Evolutionary conservation across 2,113 vertebrate genomes (phyloP).

Genomic region (Macrotus californicus): DNA sequence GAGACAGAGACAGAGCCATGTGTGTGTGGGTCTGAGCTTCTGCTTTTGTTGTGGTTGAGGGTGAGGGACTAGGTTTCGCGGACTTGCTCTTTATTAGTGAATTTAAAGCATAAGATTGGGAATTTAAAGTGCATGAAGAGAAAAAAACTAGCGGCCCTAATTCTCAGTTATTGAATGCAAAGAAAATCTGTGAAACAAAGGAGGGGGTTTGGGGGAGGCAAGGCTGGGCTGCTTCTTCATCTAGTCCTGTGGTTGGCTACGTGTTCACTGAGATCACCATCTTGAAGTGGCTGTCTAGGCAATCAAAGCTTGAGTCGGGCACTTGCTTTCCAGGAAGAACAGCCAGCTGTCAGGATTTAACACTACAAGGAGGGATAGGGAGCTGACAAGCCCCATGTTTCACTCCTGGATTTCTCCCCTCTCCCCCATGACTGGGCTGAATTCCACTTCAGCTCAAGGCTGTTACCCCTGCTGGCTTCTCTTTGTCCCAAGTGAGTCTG

Average conservation of each 20-base stretch:
- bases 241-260: background rate
- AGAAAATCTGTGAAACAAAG: background rate
- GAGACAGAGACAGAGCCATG: background rate
- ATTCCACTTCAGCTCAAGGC: slow-evolving; percentile 16
- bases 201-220: background rate
- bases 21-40: background rate
- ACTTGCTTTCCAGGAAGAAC: background rate
- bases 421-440: background rate
- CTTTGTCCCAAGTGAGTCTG: slow-evolving; percentile 1
- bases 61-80: background rate
- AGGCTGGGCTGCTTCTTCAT: background rate
- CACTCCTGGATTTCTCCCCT: background rate
- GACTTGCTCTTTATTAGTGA: background rate
- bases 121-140: background rate
- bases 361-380: background rate
- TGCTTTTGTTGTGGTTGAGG: background rate
- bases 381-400: background rate
- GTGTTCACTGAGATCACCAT: background rate
- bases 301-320: background rate
- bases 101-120: background rate
- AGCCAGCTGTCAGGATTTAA: background rate
- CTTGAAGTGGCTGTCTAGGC: background rate
- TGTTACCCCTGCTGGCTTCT: background rate
- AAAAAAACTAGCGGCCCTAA: background rate
- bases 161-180: background rate